phyloP scores from a whole-genome alignment of 2,888 invertebrate species.

The Rutpela maculata region DNA sequence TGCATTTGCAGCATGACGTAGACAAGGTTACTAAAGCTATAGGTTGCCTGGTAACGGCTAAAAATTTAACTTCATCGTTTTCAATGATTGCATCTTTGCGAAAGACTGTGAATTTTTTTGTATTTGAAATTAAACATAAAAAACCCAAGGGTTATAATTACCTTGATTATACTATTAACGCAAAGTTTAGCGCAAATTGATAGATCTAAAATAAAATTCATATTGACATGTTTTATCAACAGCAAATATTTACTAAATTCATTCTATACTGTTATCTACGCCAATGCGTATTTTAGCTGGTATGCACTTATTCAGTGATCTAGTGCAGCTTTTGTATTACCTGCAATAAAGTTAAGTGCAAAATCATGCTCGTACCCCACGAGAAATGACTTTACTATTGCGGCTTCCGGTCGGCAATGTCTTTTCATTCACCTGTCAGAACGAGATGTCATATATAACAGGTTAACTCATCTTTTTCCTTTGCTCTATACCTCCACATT shows the following conservation, averaged over 20 bases:
- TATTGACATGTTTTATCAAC: too few relatives aligned
- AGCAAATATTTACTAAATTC: background rate
- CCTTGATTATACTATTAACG: background rate
- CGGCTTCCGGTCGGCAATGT: conserved; percentile 65
- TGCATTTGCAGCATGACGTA: too few relatives aligned
- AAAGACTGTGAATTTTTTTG: too few relatives aligned
- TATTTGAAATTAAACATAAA: too few relatives aligned
- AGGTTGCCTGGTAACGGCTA: too few relatives aligned
- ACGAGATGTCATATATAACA: conserved; percentile 48
- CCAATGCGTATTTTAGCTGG: conserved; percentile 3
- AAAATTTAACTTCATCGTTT: too few relatives aligned
- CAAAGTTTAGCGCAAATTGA: too few relatives aligned
- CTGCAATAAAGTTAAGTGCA: conserved; percentile 72
- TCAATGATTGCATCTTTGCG: too few relatives aligned
- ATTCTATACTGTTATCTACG: background rate
- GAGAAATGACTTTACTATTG: conserved; percentile 64
- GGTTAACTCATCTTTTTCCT: conserved; percentile 34
- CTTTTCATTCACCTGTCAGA: conserved; percentile 51
- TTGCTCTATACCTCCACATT: conserved; percentile 28
- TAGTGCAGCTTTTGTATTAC: conserved; percentile 31
- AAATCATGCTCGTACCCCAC: conserved; percentile 70
- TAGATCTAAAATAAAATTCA: too few relatives aligned
- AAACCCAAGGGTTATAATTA: too few relatives aligned
- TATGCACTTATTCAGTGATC: conserved; percentile 23
- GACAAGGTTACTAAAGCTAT: too few relatives aligned